Conservation (phyloP, 37 sponge, comb jelly and placozoan genomes). For the Cliona cf. orientalis region DNA sequence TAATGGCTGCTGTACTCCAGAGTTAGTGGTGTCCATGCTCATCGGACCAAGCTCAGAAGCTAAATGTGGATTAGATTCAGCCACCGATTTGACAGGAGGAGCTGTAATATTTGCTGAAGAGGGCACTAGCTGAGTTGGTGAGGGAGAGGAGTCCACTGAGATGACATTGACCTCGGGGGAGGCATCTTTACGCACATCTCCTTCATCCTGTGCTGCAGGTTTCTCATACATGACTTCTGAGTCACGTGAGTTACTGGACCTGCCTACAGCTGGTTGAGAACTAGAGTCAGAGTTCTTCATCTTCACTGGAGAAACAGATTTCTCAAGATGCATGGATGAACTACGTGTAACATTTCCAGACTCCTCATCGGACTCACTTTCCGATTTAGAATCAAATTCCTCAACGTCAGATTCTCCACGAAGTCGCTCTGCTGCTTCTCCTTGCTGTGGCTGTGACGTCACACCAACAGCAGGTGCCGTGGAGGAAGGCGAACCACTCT, state of each 20-base stretch:
- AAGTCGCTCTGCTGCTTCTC: not conserved
- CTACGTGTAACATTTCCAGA: not conserved
- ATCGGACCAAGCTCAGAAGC: too few relatives aligned
- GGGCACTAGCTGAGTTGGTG: not conserved
- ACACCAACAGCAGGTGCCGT: too few relatives aligned
- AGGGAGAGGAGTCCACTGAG: not conserved
- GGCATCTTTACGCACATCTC: not conserved
- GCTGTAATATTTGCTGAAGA: not conserved
- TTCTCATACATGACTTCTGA: too few relatives aligned
- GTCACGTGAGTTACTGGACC: too few relatives aligned
- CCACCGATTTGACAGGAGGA: not conserved
- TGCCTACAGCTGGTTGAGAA: too few relatives aligned
- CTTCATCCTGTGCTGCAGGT: too few relatives aligned
- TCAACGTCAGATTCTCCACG: slow-evolving; percentile 44
- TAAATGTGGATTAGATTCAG: not conserved
- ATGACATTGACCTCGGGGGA: slow-evolving; percentile 21
- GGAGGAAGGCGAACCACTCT: too few relatives aligned
- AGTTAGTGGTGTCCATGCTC: too few relatives aligned
- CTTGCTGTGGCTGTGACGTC: too few relatives aligned
- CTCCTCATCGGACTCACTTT: slow-evolving; percentile 39
- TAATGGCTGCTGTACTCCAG: not conserved
- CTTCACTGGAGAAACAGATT: too few relatives aligned
- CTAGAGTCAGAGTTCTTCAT: too few relatives aligned
- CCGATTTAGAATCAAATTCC: slow-evolving; percentile 63
- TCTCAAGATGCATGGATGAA: not conserved